Percentiles rank a stretch among this genome's conserved stretches.
Evolutionary conservation across 2,113 vertebrate genomes (phyloP).

Genomic region (Dendropsophus ebraccatus): DNA sequence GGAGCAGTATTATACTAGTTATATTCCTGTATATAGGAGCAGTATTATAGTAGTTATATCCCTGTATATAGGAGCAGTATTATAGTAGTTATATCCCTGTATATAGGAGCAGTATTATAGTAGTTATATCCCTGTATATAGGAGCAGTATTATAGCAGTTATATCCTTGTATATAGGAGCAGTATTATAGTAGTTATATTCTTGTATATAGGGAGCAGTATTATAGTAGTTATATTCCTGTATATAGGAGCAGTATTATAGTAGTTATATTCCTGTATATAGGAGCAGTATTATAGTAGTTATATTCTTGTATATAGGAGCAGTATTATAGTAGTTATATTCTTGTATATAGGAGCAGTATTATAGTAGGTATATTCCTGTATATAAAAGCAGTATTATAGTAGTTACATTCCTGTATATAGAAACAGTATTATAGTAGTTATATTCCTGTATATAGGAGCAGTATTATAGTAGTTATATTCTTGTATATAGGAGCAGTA

Average conservation of each 20-base stretch:
- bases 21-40: not conserved
- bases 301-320: not conserved
- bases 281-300: not conserved
- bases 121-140: not conserved
- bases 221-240: not conserved
- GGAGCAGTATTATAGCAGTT: not conserved
- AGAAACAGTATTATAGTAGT: too few relatives aligned
- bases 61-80: not conserved
- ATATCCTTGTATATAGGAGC: not conserved
- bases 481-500: not conserved
- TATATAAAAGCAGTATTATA: not conserved
- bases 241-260: not conserved
- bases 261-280: constrained; percentile 1
- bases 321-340: too few relatives aligned
- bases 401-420: too few relatives aligned
- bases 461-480: too few relatives aligned
- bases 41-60: not conserved
- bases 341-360: not conserved
- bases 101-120: not conserved
- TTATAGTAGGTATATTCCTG: not conserved
- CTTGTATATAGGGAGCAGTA: not conserved
- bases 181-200: not conserved
- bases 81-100: constrained; percentile 5
- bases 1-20: not conserved
- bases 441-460: too few relatives aligned